phyloP scores from a whole-genome alignment of 30 jellyfish, hydroid and myxozoan species.

The Aurelia coerulea region DNA sequence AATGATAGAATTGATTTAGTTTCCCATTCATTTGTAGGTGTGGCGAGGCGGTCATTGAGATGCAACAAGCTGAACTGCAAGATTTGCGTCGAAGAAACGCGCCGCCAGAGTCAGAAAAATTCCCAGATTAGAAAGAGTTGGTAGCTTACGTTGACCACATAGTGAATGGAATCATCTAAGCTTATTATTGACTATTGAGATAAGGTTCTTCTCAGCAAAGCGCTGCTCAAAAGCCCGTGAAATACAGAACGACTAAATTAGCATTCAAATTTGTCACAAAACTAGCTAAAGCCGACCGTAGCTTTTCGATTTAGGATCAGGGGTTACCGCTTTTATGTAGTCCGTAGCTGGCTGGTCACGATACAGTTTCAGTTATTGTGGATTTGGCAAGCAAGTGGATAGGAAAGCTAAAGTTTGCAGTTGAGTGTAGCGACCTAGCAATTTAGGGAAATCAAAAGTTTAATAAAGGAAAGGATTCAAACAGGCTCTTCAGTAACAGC shows the following conservation, averaged over 20 bases:
- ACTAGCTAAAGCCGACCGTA: slow-evolving; percentile 35
- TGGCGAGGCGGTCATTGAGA: slow-evolving; percentile 1
- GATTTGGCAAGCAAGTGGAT: too few species aligned
- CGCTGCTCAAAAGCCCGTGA: slow-evolving; percentile 36
- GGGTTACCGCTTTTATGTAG: slow-evolving; percentile 6
- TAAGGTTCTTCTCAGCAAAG: slow-evolving; percentile 48
- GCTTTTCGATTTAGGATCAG: slow-evolving; percentile 2
- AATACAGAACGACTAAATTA: slow-evolving; percentile 30
- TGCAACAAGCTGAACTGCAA: slow-evolving; percentile 57
- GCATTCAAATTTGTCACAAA: slow-evolving; percentile 47
- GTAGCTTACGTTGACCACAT: slow-evolving; percentile 53
- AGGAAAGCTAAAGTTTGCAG: too few species aligned
- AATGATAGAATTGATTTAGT: background rate
- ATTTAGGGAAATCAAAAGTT: too few species aligned
- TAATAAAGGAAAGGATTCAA: too few species aligned
- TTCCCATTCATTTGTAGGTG: slow-evolving; percentile 20
- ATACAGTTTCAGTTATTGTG: too few species aligned
- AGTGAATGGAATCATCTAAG: slow-evolving; percentile 24
- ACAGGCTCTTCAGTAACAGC: too few species aligned
- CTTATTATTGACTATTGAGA: slow-evolving; percentile 43
- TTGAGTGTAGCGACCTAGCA: too few species aligned
- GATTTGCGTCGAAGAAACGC: slow-evolving; percentile 21
- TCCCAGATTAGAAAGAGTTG: slow-evolving; percentile 39
- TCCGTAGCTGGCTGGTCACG: too few species aligned
- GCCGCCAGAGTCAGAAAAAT: slow-evolving; percentile 39